These are phyloP conservation scores for Brotula barbata DNA, from an alignment of 2,797 vertebrate genomes.

Conservation along the genomic window DNA sequence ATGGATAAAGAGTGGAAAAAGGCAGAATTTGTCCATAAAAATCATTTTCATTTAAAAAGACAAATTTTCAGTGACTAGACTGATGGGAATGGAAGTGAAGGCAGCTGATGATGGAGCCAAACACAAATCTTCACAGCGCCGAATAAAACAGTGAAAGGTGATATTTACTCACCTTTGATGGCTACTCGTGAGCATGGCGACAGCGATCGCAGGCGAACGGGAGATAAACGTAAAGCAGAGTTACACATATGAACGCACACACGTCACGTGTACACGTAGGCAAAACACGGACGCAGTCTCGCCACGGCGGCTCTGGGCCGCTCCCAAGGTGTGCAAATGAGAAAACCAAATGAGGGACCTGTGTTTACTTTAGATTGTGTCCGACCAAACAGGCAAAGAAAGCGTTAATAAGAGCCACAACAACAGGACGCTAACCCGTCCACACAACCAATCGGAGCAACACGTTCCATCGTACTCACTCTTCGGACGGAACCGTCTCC, in stretches of 20 bases:
- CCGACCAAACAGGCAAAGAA: conserved; percentile 2
- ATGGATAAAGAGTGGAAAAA: no score
- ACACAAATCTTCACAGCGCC: no score
- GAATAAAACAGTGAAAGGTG: neutral
- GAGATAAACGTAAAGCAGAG: conserved; percentile 14
- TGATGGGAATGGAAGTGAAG: no score
- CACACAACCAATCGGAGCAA: conserved; percentile 7
- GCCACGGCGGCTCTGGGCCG: conserved; percentile 37
- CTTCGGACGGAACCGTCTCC: conserved; percentile 42
- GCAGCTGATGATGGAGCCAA: no score
- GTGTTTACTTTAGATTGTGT: conserved; percentile 3
- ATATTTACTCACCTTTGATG: conserved; percentile 64
- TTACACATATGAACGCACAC: conserved; percentile 18
- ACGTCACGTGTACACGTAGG: conserved; percentile 19
- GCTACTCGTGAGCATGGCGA: conserved; percentile 23
- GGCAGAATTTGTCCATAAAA: neutral
- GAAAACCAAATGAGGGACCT: conserved; percentile 56
- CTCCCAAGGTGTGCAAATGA: conserved; percentile 73
- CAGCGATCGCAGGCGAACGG: conserved; percentile 6
- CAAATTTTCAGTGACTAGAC: no score
- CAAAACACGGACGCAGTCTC: conserved; percentile 2
- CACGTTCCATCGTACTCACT: conserved; percentile 59
- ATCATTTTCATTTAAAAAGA: no score
- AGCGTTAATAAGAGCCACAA: no score
- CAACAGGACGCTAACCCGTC: no score